Evolutionary conservation across 2,888 invertebrate genomes (phyloP), one percentile per base, ranked within the genome.

Genomic region (Drosophila phalerata): DNA sequence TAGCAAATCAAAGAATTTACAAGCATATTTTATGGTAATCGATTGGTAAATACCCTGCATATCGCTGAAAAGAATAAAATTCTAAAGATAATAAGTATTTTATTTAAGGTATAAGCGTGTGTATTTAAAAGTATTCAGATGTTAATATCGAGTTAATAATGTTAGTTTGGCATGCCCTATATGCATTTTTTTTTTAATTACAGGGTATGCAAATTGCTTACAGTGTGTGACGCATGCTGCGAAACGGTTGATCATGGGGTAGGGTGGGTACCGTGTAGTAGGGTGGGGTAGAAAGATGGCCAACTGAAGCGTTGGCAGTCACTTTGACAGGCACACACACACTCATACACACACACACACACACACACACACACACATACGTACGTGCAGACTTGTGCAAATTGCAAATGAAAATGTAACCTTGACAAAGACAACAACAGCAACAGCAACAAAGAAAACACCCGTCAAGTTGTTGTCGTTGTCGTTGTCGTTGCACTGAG

Each of bases 341-440:
- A 48, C 55, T 38, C 53, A 40, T 53, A 42, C 37, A 48, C 38
- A 61, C 42, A 67, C 56, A 57, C 69, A 61, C 53, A 47, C 42
- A 64, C 56, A 49, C 32, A 48, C 55, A 42, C 53, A 40, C 57
- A 42, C 37, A 48, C 38, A 61, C 42, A 67, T 52, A 57, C 69
- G 53, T 52, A 58, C 43, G 28, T 37, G 32, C 51, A 22, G 32
- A 38, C 69, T 73, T 78, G 55, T 55, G 42, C 55, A 69, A 85
- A 69, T 69, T 75, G 69, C 67, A 81, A 84, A 84, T 69, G 79
- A 72, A 82, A 86, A 81, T 81, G 69, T 73, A 87, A 87, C 82
- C 82, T 82, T 87, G 79, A 79, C 77, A 88, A 79, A 79, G 77
- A 57, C 72, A 60, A 49, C 79, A 72, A 58, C 72, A 60, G 52